Evolutionary conservation across 1,140 invertebrate species (phyloP), one percentile per base, ranked within the genome.

Genomic region (Glossosoma conforme): DNA sequence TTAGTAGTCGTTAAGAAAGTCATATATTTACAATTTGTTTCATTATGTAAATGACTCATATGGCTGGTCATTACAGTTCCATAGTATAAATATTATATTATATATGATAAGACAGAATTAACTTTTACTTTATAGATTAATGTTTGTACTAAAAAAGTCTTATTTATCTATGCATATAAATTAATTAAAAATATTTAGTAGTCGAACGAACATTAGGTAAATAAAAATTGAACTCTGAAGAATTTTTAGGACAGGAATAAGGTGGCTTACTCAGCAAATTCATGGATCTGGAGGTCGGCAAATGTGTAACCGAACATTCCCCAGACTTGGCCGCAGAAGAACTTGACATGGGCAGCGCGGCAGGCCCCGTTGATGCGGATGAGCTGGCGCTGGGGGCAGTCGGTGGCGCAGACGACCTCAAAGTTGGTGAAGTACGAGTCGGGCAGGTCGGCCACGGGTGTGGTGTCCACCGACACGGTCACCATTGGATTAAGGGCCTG

Each of bases 401-500:
- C 83, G 3, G 85, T 88, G 2, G 87, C 84, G 64, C 90, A 86
- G 0, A 98, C 82, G 1, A 98, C 85, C 66, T 93, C 85, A 67
- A 91, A 98, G 15, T 83, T 61, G 17, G 73, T 70, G 60, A 92
- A 96, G 68, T 80, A 97, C 15, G 78, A 77, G 30, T 85, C 78
- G 14, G 84, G 70, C 49, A 87, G 79, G 22, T 81, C 76, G 14
- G 80, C 75, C 2, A 82, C 62, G 13, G 82, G 59, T 36, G 81
- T 77, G 1, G 76, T 79, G 61, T 93, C 88, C 11, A 84, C 79
- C 1, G 69, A 77, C 5, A 98, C 82, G 51, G 87, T 77, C 1
- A 98, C 96, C 85, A 97, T 91, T 0, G 92, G 91, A 71, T 98
- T 98, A 36, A 98, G 77, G 35, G 83, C 81, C 65, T 87, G 84